Evolutionary conservation across 2,113 vertebrate species (phyloP).

Genomic region (Holacanthus passer): DNA sequence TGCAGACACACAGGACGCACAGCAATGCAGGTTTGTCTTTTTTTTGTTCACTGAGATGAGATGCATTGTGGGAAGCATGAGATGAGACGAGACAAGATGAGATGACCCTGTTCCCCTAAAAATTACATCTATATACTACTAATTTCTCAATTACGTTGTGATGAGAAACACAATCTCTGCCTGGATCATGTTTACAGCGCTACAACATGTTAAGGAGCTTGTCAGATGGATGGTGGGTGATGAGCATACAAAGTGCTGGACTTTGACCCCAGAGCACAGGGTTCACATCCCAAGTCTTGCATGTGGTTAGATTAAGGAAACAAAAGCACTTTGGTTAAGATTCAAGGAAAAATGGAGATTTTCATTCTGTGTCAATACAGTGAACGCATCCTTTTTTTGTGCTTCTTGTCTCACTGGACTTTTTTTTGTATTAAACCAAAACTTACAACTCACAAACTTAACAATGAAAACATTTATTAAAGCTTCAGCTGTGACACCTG

Average conservation of each 20-base stretch:
- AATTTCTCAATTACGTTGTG: not conserved
- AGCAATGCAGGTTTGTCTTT: slow-evolving; percentile 46
- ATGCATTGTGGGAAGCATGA: slow-evolving; percentile 13
- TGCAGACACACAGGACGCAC: slow-evolving; percentile 37
- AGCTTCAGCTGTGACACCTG: not conserved
- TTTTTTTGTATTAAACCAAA: no score
- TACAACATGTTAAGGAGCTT: not conserved
- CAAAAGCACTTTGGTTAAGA: not conserved
- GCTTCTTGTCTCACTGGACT: no score
- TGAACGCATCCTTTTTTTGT: no score
- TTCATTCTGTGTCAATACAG: no score
- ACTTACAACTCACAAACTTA: not conserved
- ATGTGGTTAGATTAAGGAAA: not conserved
- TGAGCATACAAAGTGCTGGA: no score
- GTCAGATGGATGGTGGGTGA: no score
- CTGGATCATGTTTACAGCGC: no score
- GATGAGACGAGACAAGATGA: not conserved
- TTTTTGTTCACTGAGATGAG: slow-evolving; percentile 36
- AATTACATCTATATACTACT: not conserved
- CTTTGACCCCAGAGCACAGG: not conserved
- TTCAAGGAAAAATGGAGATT: not conserved
- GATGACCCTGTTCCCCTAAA: not conserved
- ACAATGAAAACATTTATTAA: not conserved
- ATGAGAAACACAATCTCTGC: not conserved
- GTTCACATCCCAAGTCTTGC: not conserved